phyloP scores from a whole-genome alignment of 2,888 invertebrate species.

The Julus scandinavius region DNA sequence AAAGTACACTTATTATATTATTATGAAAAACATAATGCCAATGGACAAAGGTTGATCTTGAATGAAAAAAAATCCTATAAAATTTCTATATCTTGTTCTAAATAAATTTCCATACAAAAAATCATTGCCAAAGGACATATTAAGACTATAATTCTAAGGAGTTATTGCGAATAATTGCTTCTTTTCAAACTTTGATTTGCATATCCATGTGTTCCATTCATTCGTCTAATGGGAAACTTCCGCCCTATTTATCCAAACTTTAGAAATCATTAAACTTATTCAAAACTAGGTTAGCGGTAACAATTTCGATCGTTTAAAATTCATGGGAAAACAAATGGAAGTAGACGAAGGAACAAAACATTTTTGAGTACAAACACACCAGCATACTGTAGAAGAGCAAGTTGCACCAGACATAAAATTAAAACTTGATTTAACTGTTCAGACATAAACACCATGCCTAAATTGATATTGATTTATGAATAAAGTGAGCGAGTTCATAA shows the following conservation, averaged over 20 bases:
- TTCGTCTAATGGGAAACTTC: conserved; percentile 16
- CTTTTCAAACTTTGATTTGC: conserved; percentile 17
- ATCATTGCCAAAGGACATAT: background rate
- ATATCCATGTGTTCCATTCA: background rate
- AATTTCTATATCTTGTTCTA: background rate
- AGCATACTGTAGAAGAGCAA: no score
- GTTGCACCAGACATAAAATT: background rate
- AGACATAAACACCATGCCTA: background rate
- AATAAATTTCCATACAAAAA: background rate
- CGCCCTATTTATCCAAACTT: background rate
- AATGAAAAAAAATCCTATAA: background rate
- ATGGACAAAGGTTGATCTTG: conserved; percentile 16
- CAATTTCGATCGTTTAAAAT: background rate
- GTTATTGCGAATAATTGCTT: background rate
- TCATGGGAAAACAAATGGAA: background rate
- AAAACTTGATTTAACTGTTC: conserved; percentile 1
- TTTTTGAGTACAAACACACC: background rate
- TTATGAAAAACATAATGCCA: background rate
- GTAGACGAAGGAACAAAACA: background rate
- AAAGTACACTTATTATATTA: background rate
- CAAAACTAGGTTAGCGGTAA: conserved; percentile 10
- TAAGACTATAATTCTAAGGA: background rate
- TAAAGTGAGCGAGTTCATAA: background rate
- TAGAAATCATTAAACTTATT: background rate
- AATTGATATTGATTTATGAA: conserved; percentile 31